Evolutionary conservation across 2,888 invertebrate genomes (phyloP).

Genomic region (Pantelozetes paolii): DNA sequence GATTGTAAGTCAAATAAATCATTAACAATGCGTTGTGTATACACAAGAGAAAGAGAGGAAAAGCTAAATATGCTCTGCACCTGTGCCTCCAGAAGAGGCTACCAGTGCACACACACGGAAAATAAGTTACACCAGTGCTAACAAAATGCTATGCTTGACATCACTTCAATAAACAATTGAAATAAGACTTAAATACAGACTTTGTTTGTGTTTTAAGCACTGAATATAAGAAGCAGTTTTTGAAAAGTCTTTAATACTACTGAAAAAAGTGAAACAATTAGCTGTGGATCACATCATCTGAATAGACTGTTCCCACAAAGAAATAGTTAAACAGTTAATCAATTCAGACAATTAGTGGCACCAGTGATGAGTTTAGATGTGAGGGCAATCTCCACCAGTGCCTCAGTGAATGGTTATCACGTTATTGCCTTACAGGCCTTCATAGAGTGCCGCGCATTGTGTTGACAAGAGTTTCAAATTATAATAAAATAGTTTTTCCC

Average conservation of each 20-base stretch:
- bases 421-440: too few species aligned
- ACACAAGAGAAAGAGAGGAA: too few species aligned
- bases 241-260: too few species aligned
- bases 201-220: too few species aligned
- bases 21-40: background rate
- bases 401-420: too few species aligned
- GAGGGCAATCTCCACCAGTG: too few species aligned
- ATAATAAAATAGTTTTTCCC: background rate
- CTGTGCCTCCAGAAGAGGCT: too few species aligned
- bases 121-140: background rate
- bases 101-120: background rate
- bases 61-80: background rate
- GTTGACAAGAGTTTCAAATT: background rate
- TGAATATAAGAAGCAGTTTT: too few species aligned
- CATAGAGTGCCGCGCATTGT: background rate
- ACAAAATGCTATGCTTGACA: background rate
- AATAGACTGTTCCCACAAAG: background rate
- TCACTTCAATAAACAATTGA: background rate
- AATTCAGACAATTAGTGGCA: background rate
- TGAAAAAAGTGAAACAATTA: background rate
- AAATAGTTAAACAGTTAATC: background rate
- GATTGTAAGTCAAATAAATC: too few species aligned
- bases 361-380: background rate
- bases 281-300: background rate
- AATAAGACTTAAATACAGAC: background rate